Evolutionary conservation across 2,797 vertebrate genomes (phyloP).

Genomic region (Threskiornis aethiopicus): DNA sequence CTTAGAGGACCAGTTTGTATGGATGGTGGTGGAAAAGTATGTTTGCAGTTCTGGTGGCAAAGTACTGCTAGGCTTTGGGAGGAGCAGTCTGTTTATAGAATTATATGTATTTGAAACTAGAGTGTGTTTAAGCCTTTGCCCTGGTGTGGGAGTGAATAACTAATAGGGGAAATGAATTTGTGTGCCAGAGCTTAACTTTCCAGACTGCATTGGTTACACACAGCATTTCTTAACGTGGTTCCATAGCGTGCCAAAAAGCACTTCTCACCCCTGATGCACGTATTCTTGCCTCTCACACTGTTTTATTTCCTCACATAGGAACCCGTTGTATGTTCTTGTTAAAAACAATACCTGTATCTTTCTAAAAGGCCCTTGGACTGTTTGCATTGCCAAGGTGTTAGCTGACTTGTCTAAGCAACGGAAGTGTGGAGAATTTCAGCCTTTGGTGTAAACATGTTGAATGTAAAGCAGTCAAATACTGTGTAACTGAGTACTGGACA

Average conservation of each 20-base stretch:
- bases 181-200: background rate
- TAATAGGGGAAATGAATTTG: background rate
- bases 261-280: background rate
- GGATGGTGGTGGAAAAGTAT: background rate
- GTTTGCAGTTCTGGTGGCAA: background rate
- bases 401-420: background rate
- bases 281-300: background rate
- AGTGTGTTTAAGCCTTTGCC: background rate
- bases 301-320: background rate
- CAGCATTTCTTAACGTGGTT: background rate
- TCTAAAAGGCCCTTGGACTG: background rate
- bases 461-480: background rate
- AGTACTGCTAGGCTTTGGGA: background rate
- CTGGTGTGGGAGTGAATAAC: background rate
- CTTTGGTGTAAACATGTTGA: background rate
- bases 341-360: background rate
- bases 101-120: background rate
- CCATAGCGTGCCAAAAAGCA: rapidly evolving
- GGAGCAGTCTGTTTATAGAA: background rate
- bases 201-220: background rate
- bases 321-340: background rate
- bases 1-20: background rate
- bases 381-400: background rate
- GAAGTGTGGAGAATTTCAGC: background rate
- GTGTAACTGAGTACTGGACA: background rate